Percentiles rank a stretch among this genome's conserved stretches.
Evolutionary conservation across 2,888 invertebrate species (phyloP).

Genomic region (Stictocephala bisonia): DNA sequence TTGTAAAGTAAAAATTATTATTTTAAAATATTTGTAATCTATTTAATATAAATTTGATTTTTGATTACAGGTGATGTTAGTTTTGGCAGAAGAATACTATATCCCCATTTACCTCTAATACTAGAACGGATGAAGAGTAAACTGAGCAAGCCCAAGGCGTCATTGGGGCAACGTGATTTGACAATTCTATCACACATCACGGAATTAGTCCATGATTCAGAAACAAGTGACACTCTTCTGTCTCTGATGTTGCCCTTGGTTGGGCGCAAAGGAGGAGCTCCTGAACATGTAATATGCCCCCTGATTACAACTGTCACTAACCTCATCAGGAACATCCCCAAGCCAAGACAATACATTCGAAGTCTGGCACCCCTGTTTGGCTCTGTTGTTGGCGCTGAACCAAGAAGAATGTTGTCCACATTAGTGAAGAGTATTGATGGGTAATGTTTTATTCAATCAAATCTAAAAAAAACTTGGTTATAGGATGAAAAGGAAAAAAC

Average conservation of each 20-base stretch:
- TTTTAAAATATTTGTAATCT: too few relatives aligned
- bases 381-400: constrained; percentile 72
- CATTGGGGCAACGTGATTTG: constrained; percentile 76
- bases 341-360: constrained; percentile 75
- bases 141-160: constrained; percentile 68
- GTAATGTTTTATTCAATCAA: too few relatives aligned
- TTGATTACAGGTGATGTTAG: constrained; percentile 70
- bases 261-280: constrained; percentile 72
- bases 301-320: constrained; percentile 80
- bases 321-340: constrained; percentile 75
- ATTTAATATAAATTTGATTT: too few relatives aligned
- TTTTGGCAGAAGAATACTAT: constrained; percentile 78
- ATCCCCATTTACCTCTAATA: constrained; percentile 78
- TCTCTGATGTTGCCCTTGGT: constrained; percentile 78
- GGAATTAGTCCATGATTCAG: constrained; percentile 72
- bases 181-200: constrained; percentile 81
- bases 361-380: constrained; percentile 79
- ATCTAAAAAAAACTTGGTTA: too few relatives aligned
- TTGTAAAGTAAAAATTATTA: too few relatives aligned
- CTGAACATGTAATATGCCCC: constrained; percentile 77
- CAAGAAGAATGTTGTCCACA: constrained; percentile 70
- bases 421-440: constrained; percentile 31
- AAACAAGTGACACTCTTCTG: constrained; percentile 77
- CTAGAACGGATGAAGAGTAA: constrained; percentile 76
- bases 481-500: too few relatives aligned